Evolutionary conservation across 2,113 vertebrate species (phyloP).

Genomic region (Ciconia boyciana): DNA sequence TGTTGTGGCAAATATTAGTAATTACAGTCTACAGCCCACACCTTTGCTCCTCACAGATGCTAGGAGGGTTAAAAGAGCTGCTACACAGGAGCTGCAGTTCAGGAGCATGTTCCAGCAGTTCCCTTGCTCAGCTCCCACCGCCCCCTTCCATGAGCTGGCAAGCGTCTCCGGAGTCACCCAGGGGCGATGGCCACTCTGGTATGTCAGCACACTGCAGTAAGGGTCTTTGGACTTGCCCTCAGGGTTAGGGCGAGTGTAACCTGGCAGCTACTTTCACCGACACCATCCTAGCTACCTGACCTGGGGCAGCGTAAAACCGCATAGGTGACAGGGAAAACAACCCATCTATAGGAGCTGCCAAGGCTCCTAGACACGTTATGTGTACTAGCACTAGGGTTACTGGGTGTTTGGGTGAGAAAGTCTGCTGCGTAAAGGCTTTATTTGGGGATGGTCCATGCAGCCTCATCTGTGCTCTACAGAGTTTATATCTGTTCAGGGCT

Average conservation of each 20-base stretch:
- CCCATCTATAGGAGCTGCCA: background rate
- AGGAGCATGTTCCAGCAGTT: too few relatives aligned
- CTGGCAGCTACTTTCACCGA: background rate
- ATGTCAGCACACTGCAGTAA: fast-evolving
- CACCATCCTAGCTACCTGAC: background rate
- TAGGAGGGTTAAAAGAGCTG: too few relatives aligned
- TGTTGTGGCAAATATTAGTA: fast-evolving
- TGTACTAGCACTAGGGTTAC: fast-evolving
- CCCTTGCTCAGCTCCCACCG: background rate
- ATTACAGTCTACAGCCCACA: background rate
- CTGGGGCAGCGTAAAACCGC: fast-evolving
- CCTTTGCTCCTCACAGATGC: background rate
- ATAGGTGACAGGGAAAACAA: background rate
- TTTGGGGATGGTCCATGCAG: background rate
- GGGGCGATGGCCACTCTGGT: background rate
- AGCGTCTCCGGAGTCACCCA: background rate
- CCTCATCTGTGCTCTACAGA: background rate
- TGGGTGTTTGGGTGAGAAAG: background rate
- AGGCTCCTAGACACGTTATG: fast-evolving
- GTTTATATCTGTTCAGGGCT: background rate
- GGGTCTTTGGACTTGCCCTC: background rate
- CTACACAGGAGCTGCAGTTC: background rate
- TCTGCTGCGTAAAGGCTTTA: background rate
- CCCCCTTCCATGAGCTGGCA: fast-evolving
- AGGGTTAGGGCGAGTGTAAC: background rate